phyloP scores from a whole-genome alignment of 2,888 invertebrate species.

The Sclerodermus sp. region DNA sequence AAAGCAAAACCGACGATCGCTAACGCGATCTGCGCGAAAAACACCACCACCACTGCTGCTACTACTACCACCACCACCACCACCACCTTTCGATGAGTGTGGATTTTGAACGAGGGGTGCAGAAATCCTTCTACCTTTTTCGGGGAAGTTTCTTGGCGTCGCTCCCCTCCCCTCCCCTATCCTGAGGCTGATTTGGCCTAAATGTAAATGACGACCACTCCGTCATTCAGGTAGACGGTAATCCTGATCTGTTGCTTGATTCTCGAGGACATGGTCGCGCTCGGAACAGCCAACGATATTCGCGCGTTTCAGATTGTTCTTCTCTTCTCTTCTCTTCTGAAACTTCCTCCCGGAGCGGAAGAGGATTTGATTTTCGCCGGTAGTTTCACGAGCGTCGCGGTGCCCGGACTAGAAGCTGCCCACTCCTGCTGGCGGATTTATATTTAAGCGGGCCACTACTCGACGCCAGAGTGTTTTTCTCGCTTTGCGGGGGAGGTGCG shows the following conservation, averaged over 20 bases:
- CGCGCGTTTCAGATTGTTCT: too few relatives aligned
- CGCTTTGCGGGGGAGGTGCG: too few relatives aligned
- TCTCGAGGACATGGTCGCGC: slow-evolving; percentile 72
- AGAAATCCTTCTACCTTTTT: background rate
- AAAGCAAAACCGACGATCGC: too few relatives aligned
- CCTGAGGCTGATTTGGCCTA: slow-evolving; percentile 34
- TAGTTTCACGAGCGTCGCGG: slow-evolving; percentile 45
- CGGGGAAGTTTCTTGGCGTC: background rate
- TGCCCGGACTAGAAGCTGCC: slow-evolving; percentile 50
- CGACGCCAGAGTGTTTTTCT: background rate
- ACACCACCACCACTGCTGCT: too few relatives aligned
- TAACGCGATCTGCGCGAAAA: too few relatives aligned
- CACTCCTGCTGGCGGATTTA: slow-evolving; percentile 48
- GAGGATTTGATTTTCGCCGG: slow-evolving; percentile 1
- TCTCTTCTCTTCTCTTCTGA: too few relatives aligned
- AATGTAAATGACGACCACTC: slow-evolving; percentile 69
- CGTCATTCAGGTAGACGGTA: slow-evolving; percentile 69
- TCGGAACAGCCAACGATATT: too few relatives aligned
- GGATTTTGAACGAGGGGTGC: too few relatives aligned
- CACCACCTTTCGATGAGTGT: too few relatives aligned
- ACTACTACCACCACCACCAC: too few relatives aligned
- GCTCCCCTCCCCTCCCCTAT: background rate
- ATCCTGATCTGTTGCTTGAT: slow-evolving; percentile 69
- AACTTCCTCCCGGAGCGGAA: slow-evolving; percentile 6
- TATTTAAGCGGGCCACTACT: slow-evolving; percentile 43